A percentile compares a stretch with the other conserved stretches of the same genome.
Conservation (phyloP, 2,113 vertebrate species). For the Aldabrachelys gigantea region DNA sequence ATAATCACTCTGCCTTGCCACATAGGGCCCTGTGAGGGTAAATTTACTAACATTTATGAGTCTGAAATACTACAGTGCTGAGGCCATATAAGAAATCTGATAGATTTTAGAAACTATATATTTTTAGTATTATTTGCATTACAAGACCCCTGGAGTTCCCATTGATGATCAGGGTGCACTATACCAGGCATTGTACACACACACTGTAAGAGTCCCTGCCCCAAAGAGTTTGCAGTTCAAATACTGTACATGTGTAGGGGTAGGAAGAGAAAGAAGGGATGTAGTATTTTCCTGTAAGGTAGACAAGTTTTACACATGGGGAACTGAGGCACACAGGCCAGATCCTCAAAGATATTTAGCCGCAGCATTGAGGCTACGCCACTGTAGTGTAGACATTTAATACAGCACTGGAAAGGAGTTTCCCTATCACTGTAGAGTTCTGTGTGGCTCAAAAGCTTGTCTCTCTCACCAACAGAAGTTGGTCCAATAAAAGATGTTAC, state of each 20-base stretch:
- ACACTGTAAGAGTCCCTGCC: background rate
- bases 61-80: background rate
- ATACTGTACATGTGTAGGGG: background rate
- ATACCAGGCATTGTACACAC: background rate
- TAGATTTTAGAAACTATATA: background rate
- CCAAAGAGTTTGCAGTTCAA: background rate
- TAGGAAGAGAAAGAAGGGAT: background rate
- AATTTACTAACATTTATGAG: background rate
- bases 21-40: background rate
- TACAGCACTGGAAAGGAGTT: background rate
- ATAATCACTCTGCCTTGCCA: too few species aligned
- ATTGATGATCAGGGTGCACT: background rate
- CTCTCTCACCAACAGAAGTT: background rate
- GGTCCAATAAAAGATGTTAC: background rate
- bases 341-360: background rate
- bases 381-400: background rate
- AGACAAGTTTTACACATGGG: background rate
- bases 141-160: background rate
- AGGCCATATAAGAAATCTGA: background rate
- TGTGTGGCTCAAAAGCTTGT: background rate
- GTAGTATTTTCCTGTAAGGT: background rate
- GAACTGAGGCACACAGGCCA: background rate
- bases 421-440: background rate
- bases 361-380: background rate
- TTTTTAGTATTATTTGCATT: background rate